Base-by-base conservation (phyloP, 1,140 invertebrate species). In the Drosophila sp. region DNA sequence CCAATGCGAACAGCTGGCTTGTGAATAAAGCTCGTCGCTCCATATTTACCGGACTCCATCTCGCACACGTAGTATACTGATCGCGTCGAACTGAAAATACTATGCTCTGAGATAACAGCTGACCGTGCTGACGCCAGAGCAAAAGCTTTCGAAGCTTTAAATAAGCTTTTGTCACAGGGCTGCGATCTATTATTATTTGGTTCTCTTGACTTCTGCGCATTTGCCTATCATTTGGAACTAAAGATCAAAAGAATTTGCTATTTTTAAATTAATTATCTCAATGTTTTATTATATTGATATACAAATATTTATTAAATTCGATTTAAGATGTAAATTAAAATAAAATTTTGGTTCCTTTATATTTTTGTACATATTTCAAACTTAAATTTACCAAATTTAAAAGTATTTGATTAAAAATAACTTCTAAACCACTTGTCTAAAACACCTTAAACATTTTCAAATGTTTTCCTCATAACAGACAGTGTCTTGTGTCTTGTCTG, bases 1-100 rank as follows among this genome's bases (percentile, higher is more conserved):
- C 82, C 82, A 13, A 86, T 86, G 7, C 82, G 78, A 13, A 82
- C 48, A 57, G 79, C 71, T 2, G 82, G 82, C 11, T 40, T 78
- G 18, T 63, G 54, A 1, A 76, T 62, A 8, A 76, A 62, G 21
- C 58, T 56, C 45, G 67, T 58, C 1, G 29, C 9, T 41, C 50
- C 57, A 38, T 45, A 62, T 27, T 67, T 87, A 21, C 34, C 40
- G 6, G 13, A 59, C 25, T 76, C 71, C 81, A 86, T 86, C 41
- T 13, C 48, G 43, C 18, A 29, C 21, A 21, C 21, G 21, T 21
- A 21, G 64, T 25, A 18, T 14, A 78, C 53, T 79, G 53, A 76
- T 57, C 18, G 43, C 21, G 21, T 43, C 16, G 25, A 18, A 29
- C n/a, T n/a, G 1, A 9, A 11, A 27, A n/a, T n/a, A n/a, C n/a